Percentiles rank a stretch among this genome's conserved stretches.
Conservation (phyloP, 2,113 vertebrate genomes). For the Myocastor coypus region DNA sequence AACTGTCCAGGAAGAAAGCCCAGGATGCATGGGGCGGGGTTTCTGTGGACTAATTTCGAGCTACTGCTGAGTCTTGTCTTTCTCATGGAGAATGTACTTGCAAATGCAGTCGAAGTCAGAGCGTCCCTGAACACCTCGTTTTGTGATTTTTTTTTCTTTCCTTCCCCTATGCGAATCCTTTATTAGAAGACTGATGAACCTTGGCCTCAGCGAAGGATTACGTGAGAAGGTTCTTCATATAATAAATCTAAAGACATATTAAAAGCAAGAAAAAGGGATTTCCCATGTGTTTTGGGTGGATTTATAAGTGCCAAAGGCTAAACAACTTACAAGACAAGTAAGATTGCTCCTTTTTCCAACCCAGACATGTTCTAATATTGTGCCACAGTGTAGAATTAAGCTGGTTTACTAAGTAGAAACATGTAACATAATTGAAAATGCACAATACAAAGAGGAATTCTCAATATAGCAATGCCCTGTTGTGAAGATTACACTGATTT, state of each 20-base stretch:
- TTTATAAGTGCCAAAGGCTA: slow-evolving; percentile 91
- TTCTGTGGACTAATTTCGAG: slow-evolving; percentile 88
- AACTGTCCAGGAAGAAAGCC: slow-evolving; percentile 86
- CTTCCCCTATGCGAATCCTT: slow-evolving; percentile 82
- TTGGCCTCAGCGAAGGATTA: slow-evolving; percentile 88
- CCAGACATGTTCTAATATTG: slow-evolving; percentile 90
- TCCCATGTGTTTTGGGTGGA: slow-evolving; percentile 91
- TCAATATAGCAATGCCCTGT: slow-evolving; percentile 83
- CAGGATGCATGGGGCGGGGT: slow-evolving; percentile 87
- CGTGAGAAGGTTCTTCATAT: slow-evolving; percentile 90
- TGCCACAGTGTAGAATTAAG: slow-evolving; percentile 89
- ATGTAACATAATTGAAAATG: slow-evolving; percentile 91
- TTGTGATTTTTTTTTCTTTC: slow-evolving; percentile 80
- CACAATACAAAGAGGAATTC: slow-evolving; percentile 84
- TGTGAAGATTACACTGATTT: slow-evolving; percentile 90
- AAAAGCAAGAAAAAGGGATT: slow-evolving; percentile 90
- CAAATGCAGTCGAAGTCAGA: slow-evolving; percentile 79
- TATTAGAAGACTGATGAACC: slow-evolving; percentile 88
- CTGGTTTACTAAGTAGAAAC: slow-evolving; percentile 91
- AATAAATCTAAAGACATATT: slow-evolving; percentile 93
- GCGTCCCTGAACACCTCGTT: slow-evolving; percentile 74
- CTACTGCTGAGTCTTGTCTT: slow-evolving; percentile 69
- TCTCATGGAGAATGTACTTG: slow-evolving; percentile 79
- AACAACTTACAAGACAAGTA: slow-evolving; percentile 91
- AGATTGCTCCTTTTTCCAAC: slow-evolving; percentile 89